A percentile compares a stretch with the other conserved stretches of the same genome.
Evolutionary conservation across 2,797 vertebrate genomes (phyloP).

Genomic region (Carcharodon carcharias): DNA sequence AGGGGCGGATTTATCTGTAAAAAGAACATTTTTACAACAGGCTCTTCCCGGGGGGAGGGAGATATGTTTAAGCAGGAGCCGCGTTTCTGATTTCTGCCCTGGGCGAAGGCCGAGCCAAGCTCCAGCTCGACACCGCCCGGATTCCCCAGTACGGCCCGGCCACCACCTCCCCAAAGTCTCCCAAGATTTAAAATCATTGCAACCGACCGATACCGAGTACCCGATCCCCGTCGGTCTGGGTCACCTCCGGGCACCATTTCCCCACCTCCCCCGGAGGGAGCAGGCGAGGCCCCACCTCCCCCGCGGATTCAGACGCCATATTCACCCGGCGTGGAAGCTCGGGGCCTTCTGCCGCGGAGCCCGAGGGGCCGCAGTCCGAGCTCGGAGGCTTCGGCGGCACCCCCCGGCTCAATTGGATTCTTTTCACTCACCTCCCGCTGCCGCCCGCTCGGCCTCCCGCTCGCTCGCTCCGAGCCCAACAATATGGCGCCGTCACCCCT

Average conservation of each 20-base stretch:
- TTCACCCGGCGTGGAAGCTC: background rate
- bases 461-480: constrained; percentile 48
- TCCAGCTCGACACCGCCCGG: constrained; percentile 36
- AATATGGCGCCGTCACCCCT: constrained; percentile 61
- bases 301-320: constrained; percentile 42
- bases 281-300: constrained; percentile 61
- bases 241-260: constrained; percentile 46
- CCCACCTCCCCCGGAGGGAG: constrained; percentile 52
- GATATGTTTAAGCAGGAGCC: constrained; percentile 12
- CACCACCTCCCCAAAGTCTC: background rate
- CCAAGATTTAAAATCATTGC: constrained; percentile 28
- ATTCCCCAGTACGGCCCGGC: background rate
- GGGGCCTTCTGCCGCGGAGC: background rate
- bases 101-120: constrained; percentile 43
- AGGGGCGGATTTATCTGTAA: background rate
- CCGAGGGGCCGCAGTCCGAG: background rate
- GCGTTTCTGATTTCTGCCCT: constrained; percentile 24
- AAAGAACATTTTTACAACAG: background rate
- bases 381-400: background rate
- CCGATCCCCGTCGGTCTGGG: constrained; percentile 38
- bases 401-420: background rate
- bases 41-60: background rate
- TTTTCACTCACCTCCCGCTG: constrained; percentile 52
- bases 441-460: constrained; percentile 39
- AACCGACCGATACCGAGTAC: background rate